Evolutionary conservation across 1,140 invertebrate genomes (phyloP).

Genomic region (Alviniconcha marisindica): DNA sequence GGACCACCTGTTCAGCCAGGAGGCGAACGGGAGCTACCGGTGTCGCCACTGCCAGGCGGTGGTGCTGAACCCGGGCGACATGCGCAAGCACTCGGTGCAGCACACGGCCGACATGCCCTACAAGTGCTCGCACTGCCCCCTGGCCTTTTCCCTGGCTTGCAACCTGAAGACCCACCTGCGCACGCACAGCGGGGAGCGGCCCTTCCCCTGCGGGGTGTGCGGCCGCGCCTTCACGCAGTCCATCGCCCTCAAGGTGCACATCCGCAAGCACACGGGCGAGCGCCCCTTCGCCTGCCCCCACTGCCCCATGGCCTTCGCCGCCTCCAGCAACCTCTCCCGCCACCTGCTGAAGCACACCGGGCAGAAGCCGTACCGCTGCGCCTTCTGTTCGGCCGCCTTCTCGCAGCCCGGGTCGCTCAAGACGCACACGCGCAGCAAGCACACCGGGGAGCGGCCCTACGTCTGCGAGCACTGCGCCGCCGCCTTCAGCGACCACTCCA

Average conservation of each 20-base stretch:
- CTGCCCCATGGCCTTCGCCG: conserved; percentile 28
- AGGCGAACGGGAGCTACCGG: not conserved
- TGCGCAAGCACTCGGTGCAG: conserved; percentile 53
- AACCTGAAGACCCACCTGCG: conserved; percentile 35
- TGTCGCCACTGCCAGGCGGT: conserved; percentile 46
- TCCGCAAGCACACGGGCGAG: conserved; percentile 86
- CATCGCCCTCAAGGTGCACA: conserved; percentile 43
- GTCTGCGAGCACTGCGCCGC: conserved; percentile 35
- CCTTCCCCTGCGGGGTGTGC: conserved; percentile 38
- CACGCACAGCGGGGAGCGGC: conserved; percentile 47
- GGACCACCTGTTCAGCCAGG: conserved; percentile 6
- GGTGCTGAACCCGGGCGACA: conserved; percentile 45
- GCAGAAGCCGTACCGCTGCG: conserved; percentile 88
- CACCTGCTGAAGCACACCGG: conserved; percentile 40
- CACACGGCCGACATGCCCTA: conserved; percentile 94
- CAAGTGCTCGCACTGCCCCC: conserved; percentile 90
- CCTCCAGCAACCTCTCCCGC: conserved; percentile 24
- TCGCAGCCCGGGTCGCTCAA: conserved; percentile 95
- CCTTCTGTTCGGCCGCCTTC: conserved; percentile 91
- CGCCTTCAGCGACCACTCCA: conserved; percentile 36
- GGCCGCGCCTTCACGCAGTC: conserved; percentile 27
- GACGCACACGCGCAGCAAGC: conserved; percentile 81
- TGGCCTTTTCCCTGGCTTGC: conserved; percentile 81
- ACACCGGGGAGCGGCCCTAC: conserved; percentile 47
- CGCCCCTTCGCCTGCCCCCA: conserved; percentile 76